Conservation (phyloP, 1,140 invertebrate genomes). For the Heliconius eleuchia region DNA sequence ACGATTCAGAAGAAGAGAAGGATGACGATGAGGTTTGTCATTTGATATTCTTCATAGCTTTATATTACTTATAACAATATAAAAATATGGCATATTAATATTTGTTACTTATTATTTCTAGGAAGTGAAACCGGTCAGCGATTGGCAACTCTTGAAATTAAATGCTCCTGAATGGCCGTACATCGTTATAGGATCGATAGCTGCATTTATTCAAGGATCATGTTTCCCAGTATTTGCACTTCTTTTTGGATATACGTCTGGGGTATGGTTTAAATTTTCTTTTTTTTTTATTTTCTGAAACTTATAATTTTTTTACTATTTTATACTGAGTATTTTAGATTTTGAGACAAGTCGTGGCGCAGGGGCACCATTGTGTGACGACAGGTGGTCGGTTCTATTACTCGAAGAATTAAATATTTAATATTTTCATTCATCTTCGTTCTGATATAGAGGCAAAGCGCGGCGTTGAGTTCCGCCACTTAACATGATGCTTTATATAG, state of each 20-base stretch:
- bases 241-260: conserved; percentile 91
- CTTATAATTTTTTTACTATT: no score
- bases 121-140: conserved; percentile 69
- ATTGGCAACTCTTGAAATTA: conserved; percentile 85
- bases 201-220: conserved; percentile 87
- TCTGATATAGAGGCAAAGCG: no score
- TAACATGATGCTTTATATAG: no score
- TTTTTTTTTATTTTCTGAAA: neutral
- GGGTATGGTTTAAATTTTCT: conserved; percentile 77
- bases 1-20: conserved; percentile 57
- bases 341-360: no score
- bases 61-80: neutral
- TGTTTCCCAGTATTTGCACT: conserved; percentile 91
- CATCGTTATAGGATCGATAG: conserved; percentile 87
- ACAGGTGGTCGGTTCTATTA: no score
- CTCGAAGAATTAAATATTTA: no score
- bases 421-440: no score
- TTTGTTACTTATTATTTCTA: conserved; percentile 36
- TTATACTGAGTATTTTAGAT: no score
- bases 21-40: conserved; percentile 60
- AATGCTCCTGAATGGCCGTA: conserved; percentile 91
- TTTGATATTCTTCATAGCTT: neutral
- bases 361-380: no score
- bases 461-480: no score
- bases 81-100: neutral